Conservation (phyloP, 2,888 invertebrate species). For the Callyntrura guangdongensis region DNA sequence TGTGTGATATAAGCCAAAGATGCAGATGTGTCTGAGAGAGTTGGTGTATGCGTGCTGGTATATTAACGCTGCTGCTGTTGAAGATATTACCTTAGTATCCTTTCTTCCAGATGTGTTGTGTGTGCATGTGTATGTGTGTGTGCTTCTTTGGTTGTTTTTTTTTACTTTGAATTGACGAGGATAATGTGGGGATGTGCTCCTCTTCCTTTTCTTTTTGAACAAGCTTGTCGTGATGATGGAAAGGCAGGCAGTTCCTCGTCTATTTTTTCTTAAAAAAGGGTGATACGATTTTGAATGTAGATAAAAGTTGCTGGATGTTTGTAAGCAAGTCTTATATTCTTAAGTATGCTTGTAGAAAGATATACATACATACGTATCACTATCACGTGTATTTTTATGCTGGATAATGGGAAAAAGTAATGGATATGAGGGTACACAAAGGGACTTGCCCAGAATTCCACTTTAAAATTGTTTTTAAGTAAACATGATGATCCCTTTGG, state of each 20-base stretch:
- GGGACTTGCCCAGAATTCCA: conserved; percentile 22
- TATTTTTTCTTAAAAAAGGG: conserved; percentile 32
- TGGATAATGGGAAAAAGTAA: not conserved
- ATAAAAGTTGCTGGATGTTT: conserved; percentile 27
- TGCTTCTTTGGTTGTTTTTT: not conserved
- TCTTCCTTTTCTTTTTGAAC: conserved; percentile 8
- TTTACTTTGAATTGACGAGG: not conserved
- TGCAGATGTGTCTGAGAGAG: not conserved
- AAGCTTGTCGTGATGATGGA: conserved; percentile 30
- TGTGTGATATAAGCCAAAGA: conserved; percentile 30
- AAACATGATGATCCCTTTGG: conserved; percentile 50
- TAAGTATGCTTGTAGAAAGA: too few species aligned
- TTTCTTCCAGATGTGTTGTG: not conserved
- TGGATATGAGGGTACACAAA: conserved; percentile 9
- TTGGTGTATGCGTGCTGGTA: not conserved
- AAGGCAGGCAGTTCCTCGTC: not conserved
- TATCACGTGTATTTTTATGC: not conserved
- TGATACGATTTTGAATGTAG: conserved; percentile 52
- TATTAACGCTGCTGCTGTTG: too few species aligned
- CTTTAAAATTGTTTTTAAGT: conserved; percentile 51
- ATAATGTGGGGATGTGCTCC: conserved; percentile 19
- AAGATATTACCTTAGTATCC: not conserved
- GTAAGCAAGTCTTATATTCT: too few species aligned
- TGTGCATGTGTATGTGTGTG: too few species aligned
- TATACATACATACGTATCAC: too few species aligned